Evolutionary conservation across 1,140 invertebrate genomes (phyloP), one percentile per base, ranked within the genome.

Genomic region (Schlechtendalia chinensis): DNA sequence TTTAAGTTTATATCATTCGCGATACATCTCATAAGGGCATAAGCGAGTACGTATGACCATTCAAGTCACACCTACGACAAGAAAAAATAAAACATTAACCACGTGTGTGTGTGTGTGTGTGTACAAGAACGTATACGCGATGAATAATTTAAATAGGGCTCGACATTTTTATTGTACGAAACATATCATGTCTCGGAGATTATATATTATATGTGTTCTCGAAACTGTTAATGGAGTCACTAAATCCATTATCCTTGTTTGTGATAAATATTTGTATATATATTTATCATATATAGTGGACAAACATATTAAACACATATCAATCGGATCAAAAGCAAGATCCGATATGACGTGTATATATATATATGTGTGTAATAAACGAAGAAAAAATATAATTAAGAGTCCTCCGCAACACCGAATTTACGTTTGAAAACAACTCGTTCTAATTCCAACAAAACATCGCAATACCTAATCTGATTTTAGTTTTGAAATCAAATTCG

Each of bases 61-160:
- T 69, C 45, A 14, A 29, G 69, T 72, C 69, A 53, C 69, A 72
- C 69, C 69, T 32, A 72, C 69, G 69, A 54, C 47, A 29, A 32
- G 19, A 19, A 32, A 29, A 29, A 61, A 61, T 61, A 27, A 53
- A 72, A 53, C 27, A 54, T 32, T 54, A 72, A 72, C 47, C 24
- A 53, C 27, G 16, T 32, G 27, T 32, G 27, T 10, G 17, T 16
- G 5, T 61, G 19, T 19, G 17, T 63, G 24, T n/a, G 10, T 61
- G 10, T 32, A 63, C 32, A 39, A 12, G 47, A 29, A 17, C 27
- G 1, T 54, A 10, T 32, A 53, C 69, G 53, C 14, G 27, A 10
- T 8, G 16, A 22, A 22, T 71, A 32, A 12, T 29, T 16, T 69
- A 45, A 16, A 47, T 5, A 1, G 47, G 6, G 50, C 45, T 17